Conservation (phyloP, 2,797 vertebrate species). For the Macroramphosus scolopax region DNA sequence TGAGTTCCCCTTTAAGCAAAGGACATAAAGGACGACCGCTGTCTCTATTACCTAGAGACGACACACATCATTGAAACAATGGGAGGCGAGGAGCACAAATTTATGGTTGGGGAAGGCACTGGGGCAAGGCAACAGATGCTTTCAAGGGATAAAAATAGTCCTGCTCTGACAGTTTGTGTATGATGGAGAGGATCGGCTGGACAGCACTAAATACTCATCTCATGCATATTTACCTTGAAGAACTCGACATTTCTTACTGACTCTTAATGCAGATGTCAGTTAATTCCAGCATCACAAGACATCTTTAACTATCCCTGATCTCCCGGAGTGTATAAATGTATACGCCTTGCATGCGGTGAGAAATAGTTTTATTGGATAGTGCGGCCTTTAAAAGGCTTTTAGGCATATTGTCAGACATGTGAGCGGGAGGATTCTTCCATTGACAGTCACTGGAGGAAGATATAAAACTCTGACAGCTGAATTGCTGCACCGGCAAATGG, state of each 20-base stretch:
- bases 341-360: slow-evolving; percentile 7
- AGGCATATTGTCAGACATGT: slow-evolving; percentile 49
- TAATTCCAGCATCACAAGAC: too few relatives aligned
- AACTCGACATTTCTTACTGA: not conserved
- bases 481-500: slow-evolving; percentile 50
- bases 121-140: slow-evolving; percentile 61
- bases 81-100: slow-evolving; percentile 41
- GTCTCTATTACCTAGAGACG: slow-evolving; percentile 62
- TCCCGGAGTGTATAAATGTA: slow-evolving; percentile 10
- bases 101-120: slow-evolving; percentile 44
- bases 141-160: slow-evolving; percentile 67
- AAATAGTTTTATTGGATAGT: slow-evolving; percentile 20
- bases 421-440: slow-evolving; percentile 45
- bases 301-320: slow-evolving; percentile 15
- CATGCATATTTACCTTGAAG: slow-evolving; percentile 45
- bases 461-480: slow-evolving; percentile 63
- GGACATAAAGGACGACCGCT: slow-evolving; percentile 67
- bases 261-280: slow-evolving; percentile 9
- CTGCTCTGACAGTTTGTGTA: slow-evolving; percentile 48
- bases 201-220: slow-evolving; percentile 38
- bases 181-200: slow-evolving; percentile 39
- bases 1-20: slow-evolving; percentile 65
- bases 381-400: slow-evolving; percentile 40
- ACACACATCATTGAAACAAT: slow-evolving; percentile 56
- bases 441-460: slow-evolving; percentile 56